Base-by-base conservation (phyloP, 2,888 invertebrate species). In the Pristionchus entomophagus region DNA sequence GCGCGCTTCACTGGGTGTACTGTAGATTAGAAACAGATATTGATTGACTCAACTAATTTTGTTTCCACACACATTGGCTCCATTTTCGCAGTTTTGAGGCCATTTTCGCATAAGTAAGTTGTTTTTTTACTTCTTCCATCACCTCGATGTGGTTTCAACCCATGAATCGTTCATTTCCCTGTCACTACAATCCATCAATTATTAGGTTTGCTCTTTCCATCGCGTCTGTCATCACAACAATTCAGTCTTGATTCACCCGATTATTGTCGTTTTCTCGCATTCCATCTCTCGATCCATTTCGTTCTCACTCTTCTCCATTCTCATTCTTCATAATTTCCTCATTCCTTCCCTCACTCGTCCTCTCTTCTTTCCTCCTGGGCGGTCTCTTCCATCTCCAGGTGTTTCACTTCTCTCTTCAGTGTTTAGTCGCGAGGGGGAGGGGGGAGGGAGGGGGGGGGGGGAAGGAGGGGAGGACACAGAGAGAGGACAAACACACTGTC, bases 311-410 rank as follows among this genome's bases (percentile, higher is more conserved):
- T 2, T 51, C 49, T 22, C 78, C 78, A 19, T 29, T 22, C 49
- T 19, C 49, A 49, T 32, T 38, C 69, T n/a, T 2, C n/a, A n/a
- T 41, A 22, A 6, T 41, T 19, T 38, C 2, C 69, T 26, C 35
- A 4, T 22, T 73, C 38, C n/a, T n/a, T 2, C 45, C 49, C 77
- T 77, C 77, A 41, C 26, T 77, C 77, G 12, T 49, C 77, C 26
- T 49, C 45, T 45, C 35, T 77, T 49, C 49, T 35, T 45, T 29
- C 51, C 51, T 73, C 73, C n/a, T 45, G 73, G 22, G 73, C 41
- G 73, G 73, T 73, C 73, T 73, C 73, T 73, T 73, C 73, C 73
- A 45, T 41, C 73, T 73, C 45, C 73, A 69, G 69, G 69, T 69
- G 69, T 69, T 69, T 41, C 73, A 38, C 41, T n/a, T 73, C 41